Conservation (phyloP, 2,888 invertebrate species). For the Rhopalosiphum nymphaeae region DNA sequence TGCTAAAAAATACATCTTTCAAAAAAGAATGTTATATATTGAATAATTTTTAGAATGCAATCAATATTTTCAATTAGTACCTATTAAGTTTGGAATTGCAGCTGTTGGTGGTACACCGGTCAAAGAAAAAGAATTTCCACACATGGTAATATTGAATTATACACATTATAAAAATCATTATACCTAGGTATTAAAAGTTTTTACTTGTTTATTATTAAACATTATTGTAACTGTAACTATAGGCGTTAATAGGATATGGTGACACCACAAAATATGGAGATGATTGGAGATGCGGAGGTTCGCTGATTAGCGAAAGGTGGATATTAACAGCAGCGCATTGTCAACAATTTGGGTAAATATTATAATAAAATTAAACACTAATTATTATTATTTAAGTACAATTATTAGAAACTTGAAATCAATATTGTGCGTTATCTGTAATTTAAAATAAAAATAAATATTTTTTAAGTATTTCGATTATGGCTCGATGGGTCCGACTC, state of each 20-base stretch:
- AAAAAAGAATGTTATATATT: neutral
- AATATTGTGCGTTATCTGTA: neutral
- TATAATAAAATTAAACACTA: neutral
- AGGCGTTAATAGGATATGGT: constrained; percentile 48
- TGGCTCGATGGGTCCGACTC: constrained; percentile 69
- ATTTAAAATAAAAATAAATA: neutral
- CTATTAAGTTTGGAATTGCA: neutral
- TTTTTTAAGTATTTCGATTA: constrained; percentile 68
- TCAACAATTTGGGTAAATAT: neutral
- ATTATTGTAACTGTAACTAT: neutral
- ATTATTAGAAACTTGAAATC: neutral
- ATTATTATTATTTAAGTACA: neutral
- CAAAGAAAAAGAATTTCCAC: constrained; percentile 29
- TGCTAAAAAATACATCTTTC: neutral
- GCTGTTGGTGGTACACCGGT: neutral
- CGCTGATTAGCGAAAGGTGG: constrained; percentile 71
- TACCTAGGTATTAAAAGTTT: neutral
- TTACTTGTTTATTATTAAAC: too few relatives aligned
- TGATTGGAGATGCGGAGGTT: constrained; percentile 71
- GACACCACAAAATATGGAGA: neutral
- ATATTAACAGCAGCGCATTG: constrained; percentile 72
- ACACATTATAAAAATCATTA: neutral
- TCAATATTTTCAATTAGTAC: neutral
- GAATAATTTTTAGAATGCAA: neutral
- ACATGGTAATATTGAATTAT: constrained; percentile 33